Percentiles rank a stretch among this genome's conserved stretches.
phyloP scores from a whole-genome alignment of 2,113 vertebrate species.

The Mobula hypostoma region DNA sequence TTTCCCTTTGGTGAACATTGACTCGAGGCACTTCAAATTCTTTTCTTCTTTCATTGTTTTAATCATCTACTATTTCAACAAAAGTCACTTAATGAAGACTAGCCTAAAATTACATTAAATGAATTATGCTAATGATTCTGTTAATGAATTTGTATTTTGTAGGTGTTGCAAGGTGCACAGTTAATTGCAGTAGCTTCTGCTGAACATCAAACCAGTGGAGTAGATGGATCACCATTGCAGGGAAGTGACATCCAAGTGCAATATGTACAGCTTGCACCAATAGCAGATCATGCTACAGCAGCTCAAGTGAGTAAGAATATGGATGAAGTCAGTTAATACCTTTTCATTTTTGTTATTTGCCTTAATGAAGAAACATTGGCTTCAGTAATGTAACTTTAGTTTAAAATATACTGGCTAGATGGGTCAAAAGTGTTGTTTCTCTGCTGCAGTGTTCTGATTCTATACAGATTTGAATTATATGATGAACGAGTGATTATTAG shows the following conservation, averaged over 20 bases:
- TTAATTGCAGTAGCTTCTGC: constrained; percentile 91
- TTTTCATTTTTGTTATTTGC: not conserved
- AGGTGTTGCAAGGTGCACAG: constrained; percentile 91
- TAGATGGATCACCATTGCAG: constrained; percentile 82
- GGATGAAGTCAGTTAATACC: not conserved
- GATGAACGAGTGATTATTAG: not conserved
- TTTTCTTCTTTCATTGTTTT: not conserved
- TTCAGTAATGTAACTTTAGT: not conserved
- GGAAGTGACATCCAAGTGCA: constrained; percentile 94
- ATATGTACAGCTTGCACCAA: constrained; percentile 87
- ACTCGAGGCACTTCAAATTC: not conserved
- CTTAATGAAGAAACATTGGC: not conserved
- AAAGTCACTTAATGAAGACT: not conserved
- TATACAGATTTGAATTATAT: not conserved
- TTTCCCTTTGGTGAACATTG: no score
- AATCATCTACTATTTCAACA: not conserved
- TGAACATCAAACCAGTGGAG: constrained; percentile 67
- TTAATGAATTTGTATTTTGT: constrained; percentile 22
- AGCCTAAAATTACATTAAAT: not conserved
- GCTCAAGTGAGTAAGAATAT: constrained; percentile 65
- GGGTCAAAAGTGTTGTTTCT: no score
- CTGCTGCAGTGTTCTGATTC: no score
- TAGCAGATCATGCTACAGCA: constrained; percentile 71
- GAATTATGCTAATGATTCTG: not conserved
- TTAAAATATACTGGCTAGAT: not conserved